phyloP scores from a whole-genome alignment of 2,113 vertebrate genomes.

The Oreocharis arfaki region DNA sequence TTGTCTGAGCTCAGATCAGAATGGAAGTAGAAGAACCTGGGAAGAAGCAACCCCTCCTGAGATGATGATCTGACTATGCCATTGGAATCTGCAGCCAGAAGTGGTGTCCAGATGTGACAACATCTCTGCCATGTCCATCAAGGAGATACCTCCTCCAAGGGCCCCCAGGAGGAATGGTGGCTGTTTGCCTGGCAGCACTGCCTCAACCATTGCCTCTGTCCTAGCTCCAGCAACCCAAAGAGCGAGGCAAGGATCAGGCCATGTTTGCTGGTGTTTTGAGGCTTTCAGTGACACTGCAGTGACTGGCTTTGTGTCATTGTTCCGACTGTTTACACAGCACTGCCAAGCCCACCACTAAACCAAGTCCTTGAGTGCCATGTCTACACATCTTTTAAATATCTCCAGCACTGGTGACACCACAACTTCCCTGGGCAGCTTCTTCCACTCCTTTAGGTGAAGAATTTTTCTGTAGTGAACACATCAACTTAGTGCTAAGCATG shows the following conservation, averaged over 20 bases:
- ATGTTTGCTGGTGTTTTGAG: not conserved
- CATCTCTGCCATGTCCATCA: not conserved
- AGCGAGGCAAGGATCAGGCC: fast-evolving
- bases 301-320: not conserved
- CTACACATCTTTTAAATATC: not conserved
- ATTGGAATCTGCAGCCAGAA: not conserved
- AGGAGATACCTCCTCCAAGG: not conserved
- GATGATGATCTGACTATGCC: not conserved
- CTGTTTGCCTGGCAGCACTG: not conserved
- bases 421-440: not conserved
- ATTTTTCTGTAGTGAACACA: not conserved
- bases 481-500: not conserved
- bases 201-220: not conserved
- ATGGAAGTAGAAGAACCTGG: not conserved
- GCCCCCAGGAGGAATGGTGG: not conserved
- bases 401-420: not conserved
- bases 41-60: not conserved
- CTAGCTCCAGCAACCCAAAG: not conserved
- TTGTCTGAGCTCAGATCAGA: not conserved
- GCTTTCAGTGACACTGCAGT: not conserved
- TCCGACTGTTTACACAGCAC: not conserved
- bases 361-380: not conserved
- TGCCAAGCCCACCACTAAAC: not conserved
- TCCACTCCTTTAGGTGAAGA: not conserved
- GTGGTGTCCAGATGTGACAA: not conserved